Percentiles rank a stretch among this genome's conserved stretches.
phyloP scores from a whole-genome alignment of 2,888 invertebrate genomes.

The Nemoura dubitans region DNA sequence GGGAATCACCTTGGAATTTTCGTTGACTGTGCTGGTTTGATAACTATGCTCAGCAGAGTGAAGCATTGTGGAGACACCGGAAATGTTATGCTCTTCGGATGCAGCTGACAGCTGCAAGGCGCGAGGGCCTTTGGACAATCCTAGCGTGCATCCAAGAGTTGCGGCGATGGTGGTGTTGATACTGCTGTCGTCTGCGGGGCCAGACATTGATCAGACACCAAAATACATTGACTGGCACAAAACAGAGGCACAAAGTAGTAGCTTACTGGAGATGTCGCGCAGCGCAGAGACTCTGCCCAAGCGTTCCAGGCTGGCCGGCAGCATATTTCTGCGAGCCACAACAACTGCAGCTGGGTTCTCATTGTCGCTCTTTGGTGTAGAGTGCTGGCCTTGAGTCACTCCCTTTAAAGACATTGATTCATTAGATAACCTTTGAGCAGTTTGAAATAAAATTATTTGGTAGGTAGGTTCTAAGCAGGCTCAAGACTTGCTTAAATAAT shows the following conservation, averaged over 20 bases:
- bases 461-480: too few species aligned
- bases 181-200: background rate
- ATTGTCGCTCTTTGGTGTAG: slow-evolving; percentile 23
- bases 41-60: slow-evolving; percentile 25
- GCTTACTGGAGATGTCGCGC: slow-evolving; percentile 8
- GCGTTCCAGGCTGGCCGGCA: background rate
- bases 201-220: too few species aligned
- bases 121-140: background rate
- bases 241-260: too few species aligned
- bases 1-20: background rate
- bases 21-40: background rate
- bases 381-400: slow-evolving; percentile 25
- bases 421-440: too few species aligned
- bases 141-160: background rate
- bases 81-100: background rate
- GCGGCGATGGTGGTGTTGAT: background rate
- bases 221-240: too few species aligned
- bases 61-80: background rate
- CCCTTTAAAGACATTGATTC: background rate
- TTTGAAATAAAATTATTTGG: background rate
- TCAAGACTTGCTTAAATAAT: too few species aligned
- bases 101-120: background rate
- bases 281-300: background rate
- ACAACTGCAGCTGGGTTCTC: background rate
- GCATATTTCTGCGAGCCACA: background rate